Evolutionary conservation across 2,888 invertebrate species (phyloP), one percentile per base, ranked within the genome.

Genomic region (Pterostichus niger): DNA sequence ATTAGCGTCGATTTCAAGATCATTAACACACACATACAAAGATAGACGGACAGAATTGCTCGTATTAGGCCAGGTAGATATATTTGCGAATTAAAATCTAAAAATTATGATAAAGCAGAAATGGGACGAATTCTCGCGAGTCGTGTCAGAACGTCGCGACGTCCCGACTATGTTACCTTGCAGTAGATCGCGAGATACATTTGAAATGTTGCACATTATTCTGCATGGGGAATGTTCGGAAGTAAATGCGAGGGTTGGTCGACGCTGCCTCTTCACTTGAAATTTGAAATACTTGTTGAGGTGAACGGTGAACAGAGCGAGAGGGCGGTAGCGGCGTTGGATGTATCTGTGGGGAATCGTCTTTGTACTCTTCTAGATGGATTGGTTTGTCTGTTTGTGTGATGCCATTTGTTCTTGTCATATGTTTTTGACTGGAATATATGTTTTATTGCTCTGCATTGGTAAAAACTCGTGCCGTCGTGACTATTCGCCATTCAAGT

Each of bases 131-230:
- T 40, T 5, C 52, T 9, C 5, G 5, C n/a, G 52, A n/a, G 52
- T 13, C 52, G 13, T 52, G 10, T 13, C 56, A 40, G 40, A 2
- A 44, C 13, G 68, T 68, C 24, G 24, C 24, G 24, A 40, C 40
- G 40, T 40, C 9, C 9, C 40, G 6, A 40, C 40, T 40, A 40
- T 59, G 59, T 56, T 2, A 46, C 24, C 24, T 24, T 44, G 49
- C 49, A 15, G 44, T 44, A 15, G 68, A 71, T 71, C 68, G 15
- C 15, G 44, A 44, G 33, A 61, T 78, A 59, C 46, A 78, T 78
- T 59, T 61, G 31, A 78, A 78, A 78, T 78, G 78, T 78, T 78
- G 68, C 78, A 78, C 44, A 61, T 61, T 78, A 78, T 78, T 78
- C 40, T 78, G 75, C 78, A 78, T 78, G 59, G 56, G 59, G 61